Percentiles rank a stretch among this genome's conserved stretches.
Conservation (phyloP, 2,888 invertebrate species). For the Steromphala cineraria region DNA sequence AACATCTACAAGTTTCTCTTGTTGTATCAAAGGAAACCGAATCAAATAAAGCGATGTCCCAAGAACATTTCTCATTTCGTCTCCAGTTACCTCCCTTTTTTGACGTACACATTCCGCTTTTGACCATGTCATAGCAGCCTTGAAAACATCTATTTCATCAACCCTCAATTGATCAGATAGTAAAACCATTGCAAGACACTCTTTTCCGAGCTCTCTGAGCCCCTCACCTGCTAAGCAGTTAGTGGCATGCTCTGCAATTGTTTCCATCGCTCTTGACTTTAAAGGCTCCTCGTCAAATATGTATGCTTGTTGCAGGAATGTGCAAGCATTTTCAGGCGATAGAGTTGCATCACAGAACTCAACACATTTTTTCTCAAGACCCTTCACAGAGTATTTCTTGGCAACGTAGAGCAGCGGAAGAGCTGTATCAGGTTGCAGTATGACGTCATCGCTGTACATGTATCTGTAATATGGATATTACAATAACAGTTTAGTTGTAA, state of each 20-base stretch:
- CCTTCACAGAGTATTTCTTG: slow-evolving; percentile 13
- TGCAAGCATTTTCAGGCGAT: slow-evolving; percentile 7
- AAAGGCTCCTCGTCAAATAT: slow-evolving; percentile 6
- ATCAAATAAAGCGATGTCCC: neutral
- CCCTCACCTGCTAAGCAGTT: neutral
- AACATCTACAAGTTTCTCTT: neutral
- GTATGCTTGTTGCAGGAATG: slow-evolving; percentile 8
- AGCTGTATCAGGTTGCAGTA: neutral
- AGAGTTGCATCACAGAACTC: slow-evolving; percentile 1
- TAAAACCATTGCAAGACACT: neutral
- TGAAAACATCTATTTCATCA: neutral
- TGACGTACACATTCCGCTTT: neutral
- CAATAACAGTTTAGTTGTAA: too few species aligned
- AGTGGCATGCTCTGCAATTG: neutral
- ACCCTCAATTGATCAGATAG: neutral
- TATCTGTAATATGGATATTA: neutral
- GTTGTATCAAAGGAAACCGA: neutral
- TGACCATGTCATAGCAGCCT: neutral
- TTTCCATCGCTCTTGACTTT: neutral
- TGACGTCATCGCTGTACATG: neutral
- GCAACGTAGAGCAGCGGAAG: slow-evolving; percentile 13
- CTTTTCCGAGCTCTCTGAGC: neutral
- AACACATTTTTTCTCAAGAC: slow-evolving; percentile 11
- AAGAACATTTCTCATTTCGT: neutral
- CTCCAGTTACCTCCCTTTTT: neutral